phyloP scores from a whole-genome alignment of 2,888 invertebrate species.

The Cheilosia impressa region DNA sequence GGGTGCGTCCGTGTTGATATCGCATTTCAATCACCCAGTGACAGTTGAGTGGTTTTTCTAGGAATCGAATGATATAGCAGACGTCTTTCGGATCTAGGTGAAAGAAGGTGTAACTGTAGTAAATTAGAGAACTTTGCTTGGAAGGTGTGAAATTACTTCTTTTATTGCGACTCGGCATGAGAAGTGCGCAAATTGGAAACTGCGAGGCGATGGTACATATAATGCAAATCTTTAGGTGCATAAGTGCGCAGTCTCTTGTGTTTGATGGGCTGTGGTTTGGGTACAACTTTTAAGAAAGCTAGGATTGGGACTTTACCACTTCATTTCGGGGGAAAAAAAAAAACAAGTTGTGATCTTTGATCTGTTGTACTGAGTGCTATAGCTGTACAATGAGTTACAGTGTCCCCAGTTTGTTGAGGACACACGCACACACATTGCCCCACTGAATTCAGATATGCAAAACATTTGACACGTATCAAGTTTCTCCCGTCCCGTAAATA shows the following conservation, averaged over 20 bases:
- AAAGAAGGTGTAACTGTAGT: slow-evolving; percentile 29
- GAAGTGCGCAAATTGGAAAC: slow-evolving; percentile 3
- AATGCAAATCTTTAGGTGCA: background rate
- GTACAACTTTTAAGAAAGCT: background rate
- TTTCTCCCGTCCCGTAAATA: slow-evolving; percentile 17
- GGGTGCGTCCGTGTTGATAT: slow-evolving; percentile 18
- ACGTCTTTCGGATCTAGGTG: slow-evolving; percentile 19
- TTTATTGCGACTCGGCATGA: background rate
- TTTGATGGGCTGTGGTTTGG: background rate
- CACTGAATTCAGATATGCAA: background rate
- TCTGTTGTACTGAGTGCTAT: no score
- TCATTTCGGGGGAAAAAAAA: no score
- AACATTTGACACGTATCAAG: slow-evolving; percentile 33
- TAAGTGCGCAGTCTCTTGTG: background rate
- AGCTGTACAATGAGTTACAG: no score
- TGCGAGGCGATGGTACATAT: background rate
- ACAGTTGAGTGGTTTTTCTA: slow-evolving; percentile 39
- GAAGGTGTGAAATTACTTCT: slow-evolving; percentile 27
- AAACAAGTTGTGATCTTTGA: no score
- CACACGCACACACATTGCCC: slow-evolving; percentile 10
- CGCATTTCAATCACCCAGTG: slow-evolving; percentile 42
- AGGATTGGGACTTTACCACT: no score
- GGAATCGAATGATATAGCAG: slow-evolving; percentile 4
- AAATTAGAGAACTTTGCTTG: slow-evolving; percentile 24
- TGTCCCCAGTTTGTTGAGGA: no score